These are phyloP conservation scores for Mycalesis mineus DNA, from an alignment of 2,888 invertebrate species.

Conservation along the genomic window DNA sequence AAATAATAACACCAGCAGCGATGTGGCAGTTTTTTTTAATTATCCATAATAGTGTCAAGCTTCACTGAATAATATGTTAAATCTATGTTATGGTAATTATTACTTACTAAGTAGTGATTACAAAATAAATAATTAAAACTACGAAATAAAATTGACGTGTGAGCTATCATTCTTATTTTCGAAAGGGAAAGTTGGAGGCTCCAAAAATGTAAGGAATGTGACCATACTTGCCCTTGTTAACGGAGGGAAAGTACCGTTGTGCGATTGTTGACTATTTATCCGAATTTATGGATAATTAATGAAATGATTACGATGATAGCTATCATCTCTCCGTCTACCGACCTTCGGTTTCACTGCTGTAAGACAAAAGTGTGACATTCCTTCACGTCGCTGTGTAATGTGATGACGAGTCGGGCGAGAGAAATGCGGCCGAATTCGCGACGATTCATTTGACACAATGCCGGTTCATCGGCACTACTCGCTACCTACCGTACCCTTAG, in stretches of 20 bases:
- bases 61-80: too few species aligned
- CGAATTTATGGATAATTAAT: slow-evolving; percentile 30
- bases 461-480: slow-evolving; percentile 66
- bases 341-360: slow-evolving; percentile 70
- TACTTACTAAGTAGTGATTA: too few species aligned
- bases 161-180: too few species aligned
- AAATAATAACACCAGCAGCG: too few species aligned
- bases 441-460: slow-evolving; percentile 72
- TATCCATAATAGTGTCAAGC: too few species aligned
- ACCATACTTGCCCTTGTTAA: neutral
- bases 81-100: too few species aligned
- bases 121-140: too few species aligned
- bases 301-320: slow-evolving; percentile 40
- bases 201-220: neutral
- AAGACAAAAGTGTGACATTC: slow-evolving; percentile 63
- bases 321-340: slow-evolving; percentile 48
- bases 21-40: too few species aligned
- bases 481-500: slow-evolving; percentile 34
- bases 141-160: too few species aligned
- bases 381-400: slow-evolving; percentile 52
- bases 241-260: slow-evolving; percentile 1
- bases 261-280: slow-evolving; percentile 15
- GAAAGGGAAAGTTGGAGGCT: neutral
- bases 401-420: slow-evolving; percentile 52
- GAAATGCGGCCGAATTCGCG: slow-evolving; percentile 75